Conservation (phyloP, 2,797 vertebrate genomes). For the Anguilla pacifica region DNA sequence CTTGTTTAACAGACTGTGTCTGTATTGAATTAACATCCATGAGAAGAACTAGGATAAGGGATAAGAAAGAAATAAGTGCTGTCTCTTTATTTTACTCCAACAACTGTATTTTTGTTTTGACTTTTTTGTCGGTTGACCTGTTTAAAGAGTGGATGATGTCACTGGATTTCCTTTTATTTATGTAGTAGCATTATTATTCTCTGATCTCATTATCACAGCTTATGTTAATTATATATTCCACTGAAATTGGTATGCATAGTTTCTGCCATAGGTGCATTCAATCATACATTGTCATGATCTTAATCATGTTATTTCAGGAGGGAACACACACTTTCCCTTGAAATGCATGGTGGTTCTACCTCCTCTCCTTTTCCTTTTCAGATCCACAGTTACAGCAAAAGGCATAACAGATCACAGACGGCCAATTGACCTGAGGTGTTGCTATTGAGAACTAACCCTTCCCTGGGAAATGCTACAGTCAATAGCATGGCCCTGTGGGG, state of each 20-base stretch:
- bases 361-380: neutral
- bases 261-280: neutral
- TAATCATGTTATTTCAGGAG: too few relatives aligned
- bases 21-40: neutral
- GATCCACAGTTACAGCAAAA: neutral
- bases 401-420: neutral
- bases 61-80: neutral
- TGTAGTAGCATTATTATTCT: neutral
- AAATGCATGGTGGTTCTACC: neutral
- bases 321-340: too few relatives aligned
- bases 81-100: slow-evolving; percentile 1
- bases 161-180: neutral
- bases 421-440: neutral
- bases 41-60: neutral
- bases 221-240: neutral
- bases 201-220: neutral
- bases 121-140: neutral
- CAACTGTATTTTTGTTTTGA: neutral
- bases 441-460: neutral
- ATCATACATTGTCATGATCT: neutral
- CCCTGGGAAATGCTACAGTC: neutral
- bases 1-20: neutral
- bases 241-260: neutral
- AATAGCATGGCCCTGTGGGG: neutral
- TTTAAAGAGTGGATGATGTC: slow-evolving; percentile 6